phyloP scores from a whole-genome alignment of 2,113 vertebrate species.

The Semnornis frantzii region DNA sequence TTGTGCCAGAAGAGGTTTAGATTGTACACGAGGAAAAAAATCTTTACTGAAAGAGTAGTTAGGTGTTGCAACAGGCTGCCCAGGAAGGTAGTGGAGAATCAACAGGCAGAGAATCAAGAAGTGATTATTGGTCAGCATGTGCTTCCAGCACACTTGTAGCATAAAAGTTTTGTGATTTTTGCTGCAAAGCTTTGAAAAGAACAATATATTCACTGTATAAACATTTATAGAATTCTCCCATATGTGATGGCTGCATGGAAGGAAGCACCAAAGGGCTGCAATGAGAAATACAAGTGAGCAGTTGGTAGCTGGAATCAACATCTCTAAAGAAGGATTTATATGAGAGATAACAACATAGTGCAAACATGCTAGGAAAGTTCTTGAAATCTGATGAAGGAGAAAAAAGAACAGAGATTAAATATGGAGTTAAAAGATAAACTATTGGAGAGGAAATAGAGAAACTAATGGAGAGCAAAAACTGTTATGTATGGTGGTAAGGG shows the following conservation, averaged over 20 bases:
- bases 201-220: not conserved
- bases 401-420: not conserved
- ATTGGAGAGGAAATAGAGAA: not conserved
- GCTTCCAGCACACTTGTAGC: not conserved
- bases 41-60: no score
- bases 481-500: not conserved
- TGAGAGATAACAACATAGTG: not conserved
- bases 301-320: not conserved
- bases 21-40: no score
- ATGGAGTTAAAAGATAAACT: not conserved
- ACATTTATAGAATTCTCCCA: not conserved
- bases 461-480: not conserved
- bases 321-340: not conserved
- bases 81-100: no score
- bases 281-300: not conserved
- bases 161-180: not conserved
- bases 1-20: no score
- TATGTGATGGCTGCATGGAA: not conserved
- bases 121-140: not conserved
- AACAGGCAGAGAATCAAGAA: not conserved
- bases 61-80: no score
- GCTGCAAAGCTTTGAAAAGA: constrained; percentile 7
- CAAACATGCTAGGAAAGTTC: not conserved
- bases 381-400: not conserved
- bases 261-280: not conserved